Base-by-base conservation (phyloP, 2,113 vertebrate species). In the Stomatorhinus ivindoensis region DNA sequence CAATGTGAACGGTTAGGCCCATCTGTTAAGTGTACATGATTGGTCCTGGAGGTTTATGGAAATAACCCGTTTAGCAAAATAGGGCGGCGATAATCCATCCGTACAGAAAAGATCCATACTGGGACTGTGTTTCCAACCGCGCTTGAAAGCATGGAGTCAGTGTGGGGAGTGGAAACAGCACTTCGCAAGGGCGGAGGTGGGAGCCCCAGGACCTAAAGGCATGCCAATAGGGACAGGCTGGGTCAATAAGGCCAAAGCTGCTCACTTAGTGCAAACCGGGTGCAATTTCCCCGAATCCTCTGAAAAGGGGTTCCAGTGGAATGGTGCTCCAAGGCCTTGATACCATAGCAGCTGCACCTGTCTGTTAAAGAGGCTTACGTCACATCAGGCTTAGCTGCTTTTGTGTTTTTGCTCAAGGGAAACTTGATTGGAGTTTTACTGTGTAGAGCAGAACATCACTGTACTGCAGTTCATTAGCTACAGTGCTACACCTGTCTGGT, bases 11-110 rank as follows among this genome's bases (percentile, higher is more conserved):
- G 95, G 95, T 95, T 94, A 93, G 94, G 92, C 95, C 96, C 97
- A 97, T 99, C 97, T 95, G 93, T 99, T 97, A 98, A 97, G 95
- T 93, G 94, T 95, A 94, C 92, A 89, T 93, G 95, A 96, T 95
- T 93, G 95, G 95, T 96, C 96, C 93, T 92, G 83, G 92, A 31
- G 93, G 94, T 95, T 95, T 96, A 95, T 95, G 95, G 93, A 95
- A 95, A 95, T 96, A 96, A 95, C 94, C 94, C 91, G 93, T 94
- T 94, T 90, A 86, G 92, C 94, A 93, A 94, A 95, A 94, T 93
- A 93, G 93, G 93, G 94, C 92, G 93, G 92, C 88, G 91, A 94
- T 94, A 94, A 93, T 92, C 93, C 91, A 93, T 94, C 93, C 94
- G 93, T 92, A 94, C 94, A 93, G 93, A 95, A 94, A 95, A 93